Evolutionary conservation across 2,797 vertebrate species (phyloP), one percentile per base, ranked within the genome.

Genomic region (Gila robusta): DNA sequence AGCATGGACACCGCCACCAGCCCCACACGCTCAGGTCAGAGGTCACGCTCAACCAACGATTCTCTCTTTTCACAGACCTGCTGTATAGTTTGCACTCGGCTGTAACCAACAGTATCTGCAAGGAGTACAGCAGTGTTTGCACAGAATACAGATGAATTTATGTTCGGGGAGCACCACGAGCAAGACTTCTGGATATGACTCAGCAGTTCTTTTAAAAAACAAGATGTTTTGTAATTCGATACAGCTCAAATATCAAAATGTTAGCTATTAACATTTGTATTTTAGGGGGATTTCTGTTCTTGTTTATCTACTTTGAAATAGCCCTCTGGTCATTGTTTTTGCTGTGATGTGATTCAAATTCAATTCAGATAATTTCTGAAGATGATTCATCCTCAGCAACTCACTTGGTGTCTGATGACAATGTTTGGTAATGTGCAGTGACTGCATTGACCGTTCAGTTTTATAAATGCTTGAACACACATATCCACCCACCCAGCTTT

Each of bases 11-110:
- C 84, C 17, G 70, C n/a, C n/a, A 41, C 3, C 26, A 69, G 59
- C 41, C 59, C 71, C 67, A 86, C 73, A 28, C 41, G 12, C 62
- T 28, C 19, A 21, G 52, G 70, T 89, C 78, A 90, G 82, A 81
- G 84, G 81, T 91, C 87, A 90, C 54, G 54, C 47, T 39, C 83
- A 59, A 72, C 87, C 39, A 74, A 85, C 74, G 88, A 69, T 67
- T 78, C 47, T 80, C 81, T 89, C 79, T 73, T 79, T 79, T 87
- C 78, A 67, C 47, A 59, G 86, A 78, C 39, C 78, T 41, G 47
- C 76, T 82, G 73, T 81, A 87, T 77, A 89, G 69, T 83, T 91
- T 87, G 90, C 90, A 90, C 76, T 79, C 70, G 70, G 73, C 74
- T 90, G 83, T 74, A 85, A 89, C 82, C 47, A 71, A 84, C 85